Conservation (phyloP, 2,797 vertebrate species). For the Sebastiscus albofasciatus region DNA sequence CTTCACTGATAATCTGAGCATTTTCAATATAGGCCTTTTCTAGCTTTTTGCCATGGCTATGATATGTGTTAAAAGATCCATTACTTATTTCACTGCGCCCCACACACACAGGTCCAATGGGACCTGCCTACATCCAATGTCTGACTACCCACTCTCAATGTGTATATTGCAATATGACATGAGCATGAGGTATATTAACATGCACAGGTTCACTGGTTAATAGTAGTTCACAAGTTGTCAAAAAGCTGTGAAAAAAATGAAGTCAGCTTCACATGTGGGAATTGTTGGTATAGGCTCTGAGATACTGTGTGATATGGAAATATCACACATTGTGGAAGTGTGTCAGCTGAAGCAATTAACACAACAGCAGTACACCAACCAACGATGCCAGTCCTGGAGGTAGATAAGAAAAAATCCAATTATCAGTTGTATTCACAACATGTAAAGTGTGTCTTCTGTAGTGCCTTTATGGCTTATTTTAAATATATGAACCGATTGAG, state of each 20-base stretch:
- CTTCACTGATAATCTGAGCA: background rate
- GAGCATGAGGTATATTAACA: background rate
- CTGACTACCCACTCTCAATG: background rate
- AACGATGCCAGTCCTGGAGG: background rate
- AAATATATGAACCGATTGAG: background rate
- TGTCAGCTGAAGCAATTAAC: conserved; percentile 16
- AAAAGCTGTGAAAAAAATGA: background rate
- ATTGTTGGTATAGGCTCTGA: background rate
- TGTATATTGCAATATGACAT: background rate
- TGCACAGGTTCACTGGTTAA: background rate
- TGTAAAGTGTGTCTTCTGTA: background rate
- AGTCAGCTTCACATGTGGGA: background rate
- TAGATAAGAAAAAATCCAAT: background rate
- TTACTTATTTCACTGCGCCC: background rate
- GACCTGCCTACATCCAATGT: background rate
- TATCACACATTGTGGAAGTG: background rate
- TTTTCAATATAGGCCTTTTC: background rate
- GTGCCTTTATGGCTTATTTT: background rate
- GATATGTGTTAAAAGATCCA: background rate
- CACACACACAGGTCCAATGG: background rate
- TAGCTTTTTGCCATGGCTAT: background rate
- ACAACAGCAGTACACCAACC: background rate
- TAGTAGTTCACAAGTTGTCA: background rate
- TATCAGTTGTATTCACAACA: background rate
- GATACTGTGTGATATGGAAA: background rate